Evolutionary conservation across 2,888 invertebrate species (phyloP).

Genomic region (Dilophus febrilis): DNA sequence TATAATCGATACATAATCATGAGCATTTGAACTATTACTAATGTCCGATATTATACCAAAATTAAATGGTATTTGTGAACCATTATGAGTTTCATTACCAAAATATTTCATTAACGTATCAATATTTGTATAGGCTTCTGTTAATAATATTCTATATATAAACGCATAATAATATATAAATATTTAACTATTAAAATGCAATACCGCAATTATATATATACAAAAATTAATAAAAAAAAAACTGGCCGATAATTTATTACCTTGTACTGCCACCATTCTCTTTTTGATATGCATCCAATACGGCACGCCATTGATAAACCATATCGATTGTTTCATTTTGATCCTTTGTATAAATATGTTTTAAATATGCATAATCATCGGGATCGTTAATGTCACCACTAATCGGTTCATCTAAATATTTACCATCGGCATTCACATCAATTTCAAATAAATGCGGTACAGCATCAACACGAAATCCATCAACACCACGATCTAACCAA

Average conservation of each 20-base stretch:
- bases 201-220: too few relatives aligned
- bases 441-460: conserved; percentile 26
- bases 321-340: conserved; percentile 39
- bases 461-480: conserved; percentile 58
- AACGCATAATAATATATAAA: not conserved
- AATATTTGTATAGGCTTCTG: conserved; percentile 40
- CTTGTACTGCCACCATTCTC: conserved; percentile 17
- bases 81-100: conserved; percentile 30
- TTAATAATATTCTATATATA: conserved; percentile 34
- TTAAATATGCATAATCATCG: conserved; percentile 35
- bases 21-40: conserved; percentile 34
- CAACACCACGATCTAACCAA: conserved; percentile 64
- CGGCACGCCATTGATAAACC: conserved; percentile 37
- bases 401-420: conserved; percentile 33
- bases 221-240: too few relatives aligned
- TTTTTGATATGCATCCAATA: conserved; percentile 33
- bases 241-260: conserved; percentile 12
- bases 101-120: conserved; percentile 39
- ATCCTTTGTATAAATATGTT: conserved; percentile 43
- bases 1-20: conserved; percentile 33
- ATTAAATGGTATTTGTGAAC: conserved; percentile 50
- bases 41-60: conserved; percentile 39
- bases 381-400: conserved; percentile 31
- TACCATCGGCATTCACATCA: conserved; percentile 14
- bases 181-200: too few relatives aligned